Evolutionary conservation across 2,113 vertebrate species (phyloP).

Genomic region (Alaudala cheleensis): DNA sequence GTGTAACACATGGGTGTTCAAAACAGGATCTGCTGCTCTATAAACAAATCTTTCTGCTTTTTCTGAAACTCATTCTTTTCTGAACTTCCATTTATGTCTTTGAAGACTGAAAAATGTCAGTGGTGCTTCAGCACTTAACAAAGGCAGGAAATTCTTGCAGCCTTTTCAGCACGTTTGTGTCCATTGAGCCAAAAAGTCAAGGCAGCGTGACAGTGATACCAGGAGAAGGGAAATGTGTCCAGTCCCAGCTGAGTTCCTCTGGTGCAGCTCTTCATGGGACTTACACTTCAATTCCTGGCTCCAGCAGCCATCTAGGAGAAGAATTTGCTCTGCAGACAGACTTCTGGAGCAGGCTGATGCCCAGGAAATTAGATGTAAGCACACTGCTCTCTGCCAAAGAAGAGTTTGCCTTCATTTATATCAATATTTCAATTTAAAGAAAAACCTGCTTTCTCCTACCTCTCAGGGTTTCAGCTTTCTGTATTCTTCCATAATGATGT

Average conservation of each 20-base stretch:
- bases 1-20: not conserved
- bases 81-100: not conserved
- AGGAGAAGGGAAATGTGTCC: not conserved
- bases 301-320: not conserved
- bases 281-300: constrained; percentile 19
- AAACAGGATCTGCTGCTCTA: not conserved
- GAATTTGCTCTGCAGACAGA: not conserved
- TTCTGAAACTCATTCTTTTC: not conserved
- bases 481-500: not conserved
- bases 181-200: constrained; percentile 10
- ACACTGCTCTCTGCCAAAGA: not conserved
- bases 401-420: not conserved
- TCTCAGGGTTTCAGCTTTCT: not conserved
- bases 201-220: not conserved
- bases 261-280: not conserved
- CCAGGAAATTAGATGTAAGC: not conserved
- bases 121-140: not conserved
- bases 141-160: not conserved
- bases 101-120: not conserved
- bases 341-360: constrained; percentile 1
- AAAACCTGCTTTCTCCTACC: not conserved
- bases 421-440: not conserved
- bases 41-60: not conserved
- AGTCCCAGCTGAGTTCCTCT: not conserved
- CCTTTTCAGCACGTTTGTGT: not conserved